Evolutionary conservation across 2,797 vertebrate genomes (phyloP).

Genomic region (Xyrichtys novacula): DNA sequence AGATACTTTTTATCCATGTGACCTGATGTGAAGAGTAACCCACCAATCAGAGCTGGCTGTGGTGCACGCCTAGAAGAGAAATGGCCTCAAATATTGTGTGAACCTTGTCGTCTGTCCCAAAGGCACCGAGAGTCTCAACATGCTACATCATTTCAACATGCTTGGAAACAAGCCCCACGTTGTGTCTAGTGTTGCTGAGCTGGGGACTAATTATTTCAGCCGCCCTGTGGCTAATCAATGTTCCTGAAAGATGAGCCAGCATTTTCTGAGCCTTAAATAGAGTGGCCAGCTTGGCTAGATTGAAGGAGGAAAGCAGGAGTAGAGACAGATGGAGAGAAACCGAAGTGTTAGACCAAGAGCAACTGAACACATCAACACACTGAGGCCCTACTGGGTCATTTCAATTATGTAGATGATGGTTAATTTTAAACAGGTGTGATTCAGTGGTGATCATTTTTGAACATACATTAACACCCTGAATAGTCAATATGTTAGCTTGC

Average conservation of each 20-base stretch:
- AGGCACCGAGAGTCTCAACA: constrained; percentile 36
- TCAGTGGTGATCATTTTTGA: constrained; percentile 30
- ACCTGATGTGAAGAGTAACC: constrained; percentile 25
- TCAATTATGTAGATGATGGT: constrained; percentile 29
- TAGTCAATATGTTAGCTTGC: constrained; percentile 23
- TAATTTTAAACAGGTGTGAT: constrained; percentile 37
- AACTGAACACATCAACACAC: constrained; percentile 36
- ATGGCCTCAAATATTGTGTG: constrained; percentile 40
- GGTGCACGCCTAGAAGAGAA: constrained; percentile 30
- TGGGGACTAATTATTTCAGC: constrained; percentile 79
- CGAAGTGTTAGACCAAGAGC: constrained; percentile 23
- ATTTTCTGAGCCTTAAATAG: constrained; percentile 73
- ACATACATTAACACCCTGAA: constrained; percentile 22
- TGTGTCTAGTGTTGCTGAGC: constrained; percentile 67
- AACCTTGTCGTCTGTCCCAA: constrained; percentile 31
- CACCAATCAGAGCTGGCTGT: constrained; percentile 23
- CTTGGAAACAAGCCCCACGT: constrained; percentile 59
- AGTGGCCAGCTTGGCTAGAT: constrained; percentile 56
- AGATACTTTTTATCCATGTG: constrained; percentile 7
- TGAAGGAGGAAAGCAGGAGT: constrained; percentile 62
- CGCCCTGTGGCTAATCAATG: constrained; percentile 77
- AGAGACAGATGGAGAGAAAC: constrained; percentile 65
- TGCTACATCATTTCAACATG: constrained; percentile 53
- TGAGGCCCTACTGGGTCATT: background rate
- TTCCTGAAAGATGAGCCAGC: constrained; percentile 80